phyloP scores from a whole-genome alignment of 1,140 invertebrate species.

The Mesaphorura yosii region DNA sequence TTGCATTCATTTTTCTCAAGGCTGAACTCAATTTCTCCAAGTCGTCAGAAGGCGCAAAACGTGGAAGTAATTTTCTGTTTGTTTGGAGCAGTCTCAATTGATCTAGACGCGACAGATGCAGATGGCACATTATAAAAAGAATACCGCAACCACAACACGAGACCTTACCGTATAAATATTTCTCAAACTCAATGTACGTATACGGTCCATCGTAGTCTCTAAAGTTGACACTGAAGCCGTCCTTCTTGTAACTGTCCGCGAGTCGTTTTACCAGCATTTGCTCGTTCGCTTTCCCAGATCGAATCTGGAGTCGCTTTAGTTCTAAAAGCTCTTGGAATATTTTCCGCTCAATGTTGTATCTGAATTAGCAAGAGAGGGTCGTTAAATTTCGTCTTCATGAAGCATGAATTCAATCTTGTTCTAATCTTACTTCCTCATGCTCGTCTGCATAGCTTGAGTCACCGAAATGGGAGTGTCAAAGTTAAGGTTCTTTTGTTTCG shows the following conservation, averaged over 20 bases:
- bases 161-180: slow-evolving; percentile 72
- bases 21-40: slow-evolving; percentile 49
- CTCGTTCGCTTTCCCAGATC: slow-evolving; percentile 77
- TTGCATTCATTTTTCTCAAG: slow-evolving; percentile 34
- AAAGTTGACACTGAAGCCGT: slow-evolving; percentile 56
- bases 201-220: slow-evolving; percentile 57
- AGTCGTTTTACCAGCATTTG: slow-evolving; percentile 74
- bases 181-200: slow-evolving; percentile 76
- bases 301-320: slow-evolving; percentile 80
- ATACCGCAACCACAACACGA: too few relatives aligned
- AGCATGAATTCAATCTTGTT: background rate
- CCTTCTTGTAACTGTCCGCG: slow-evolving; percentile 64
- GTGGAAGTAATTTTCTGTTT: slow-evolving; percentile 45
- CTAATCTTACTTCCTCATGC: slow-evolving; percentile 38
- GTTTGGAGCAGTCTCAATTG: slow-evolving; percentile 62
- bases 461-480: slow-evolving; percentile 36
- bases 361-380: slow-evolving; percentile 30
- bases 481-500: slow-evolving; percentile 17
- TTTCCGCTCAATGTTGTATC: slow-evolving; percentile 80
- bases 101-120: slow-evolving; percentile 39
- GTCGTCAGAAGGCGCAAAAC: slow-evolving; percentile 41
- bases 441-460: slow-evolving; percentile 41
- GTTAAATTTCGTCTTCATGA: background rate
- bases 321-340: slow-evolving; percentile 90
- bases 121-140: too few relatives aligned